Evolutionary conservation across 2,888 invertebrate genomes (phyloP), one percentile per base, ranked within the genome.

Genomic region (Cosmia trapezina): DNA sequence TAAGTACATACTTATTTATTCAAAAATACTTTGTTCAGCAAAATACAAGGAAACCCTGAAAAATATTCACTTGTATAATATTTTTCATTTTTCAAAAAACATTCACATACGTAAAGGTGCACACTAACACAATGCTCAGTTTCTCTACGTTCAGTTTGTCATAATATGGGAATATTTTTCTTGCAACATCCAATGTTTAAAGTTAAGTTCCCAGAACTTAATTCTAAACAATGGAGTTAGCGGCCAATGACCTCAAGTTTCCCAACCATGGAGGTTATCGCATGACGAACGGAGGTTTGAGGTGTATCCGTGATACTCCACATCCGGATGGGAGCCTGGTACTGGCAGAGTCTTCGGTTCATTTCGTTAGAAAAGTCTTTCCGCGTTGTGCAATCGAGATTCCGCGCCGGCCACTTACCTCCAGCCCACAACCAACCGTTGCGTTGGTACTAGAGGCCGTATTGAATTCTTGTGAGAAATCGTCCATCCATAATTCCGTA

Each of bases 341-440:
- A 80, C 76, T 80, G 49, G 62, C 68, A 59, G 62, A 73, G 80
- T 75, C 85, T 72, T 76, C 76, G 77, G 73, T 81, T 81, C 78
- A 83, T 81, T 85, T 83, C 63, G 76, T 83, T 81, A 77, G 71
- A 81, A 83, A 86, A 83, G 73, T 75, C 70, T 78, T 82, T 79
- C 85, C 82, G 76, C 53, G 70, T 85, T 86, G 85, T 80, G 83
- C 83, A 86, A 86, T 73, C 73, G 80, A 81, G 77, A 86, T 86
- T 83, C 87, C 83, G 68, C 43, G 54, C 61, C 76, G 87, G 81
- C 70, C 87, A 81, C 45, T 83, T 81, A 87, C 85, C 85, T 83
- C 57, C 76, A 28, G 63, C 57, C 77, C 77, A 81, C 80, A 80
- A 68, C 45, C 66, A 65, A 51, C 41, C 70, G 71, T 76, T 70